Evolutionary conservation across 2,797 vertebrate genomes (phyloP), one percentile per base, ranked within the genome.

Genomic region (Arctocebus calabarensis): DNA sequence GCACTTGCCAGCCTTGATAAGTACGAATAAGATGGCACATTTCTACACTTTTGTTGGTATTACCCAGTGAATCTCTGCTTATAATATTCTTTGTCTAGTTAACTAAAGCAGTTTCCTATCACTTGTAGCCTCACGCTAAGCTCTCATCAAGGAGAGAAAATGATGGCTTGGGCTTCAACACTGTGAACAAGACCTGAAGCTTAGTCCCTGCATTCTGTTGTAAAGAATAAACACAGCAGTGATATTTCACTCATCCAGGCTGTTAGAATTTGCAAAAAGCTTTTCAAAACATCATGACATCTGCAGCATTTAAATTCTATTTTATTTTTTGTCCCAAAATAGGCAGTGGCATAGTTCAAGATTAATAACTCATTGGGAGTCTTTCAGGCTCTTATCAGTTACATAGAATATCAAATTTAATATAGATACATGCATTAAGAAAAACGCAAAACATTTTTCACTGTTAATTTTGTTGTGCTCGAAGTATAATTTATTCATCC

Each of bases 271-370:
- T 95, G 57, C 93, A 97, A 97, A 97, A 84, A 71, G 48, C 70
- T 98, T 97, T 98, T 96, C 88, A 94, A 96, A 97, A 94, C 84
- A 94, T n/a, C 32, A 0, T 57, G 52, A 96, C 98, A 97, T 97
- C 91, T 96, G 74, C 74, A 96, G 79, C 95, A 97, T 97, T 97
- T 97, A 97, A 70, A 97, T 94, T 92, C 95, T 64, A 29, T 68
- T 96, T 79, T 97, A 89, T 92, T 59, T 62, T 97, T 40, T 97
- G 97, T 96, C 89, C 86, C 96, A 97, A 97, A 96, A 84, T 45
- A 97, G 68, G 45, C 77, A 95, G 87, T 87, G 87, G 37, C 92
- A 94, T 37, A 96, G 73, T 97, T 97, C 48, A 97, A 96, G 97
- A 98, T 95, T 94, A 97, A 34, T 95, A 94, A 88, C 81, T 94